A percentile compares a stretch with the other conserved stretches of the same genome.
Conservation (phyloP, 1,140 invertebrate species). For the Hormaphis cornu region DNA sequence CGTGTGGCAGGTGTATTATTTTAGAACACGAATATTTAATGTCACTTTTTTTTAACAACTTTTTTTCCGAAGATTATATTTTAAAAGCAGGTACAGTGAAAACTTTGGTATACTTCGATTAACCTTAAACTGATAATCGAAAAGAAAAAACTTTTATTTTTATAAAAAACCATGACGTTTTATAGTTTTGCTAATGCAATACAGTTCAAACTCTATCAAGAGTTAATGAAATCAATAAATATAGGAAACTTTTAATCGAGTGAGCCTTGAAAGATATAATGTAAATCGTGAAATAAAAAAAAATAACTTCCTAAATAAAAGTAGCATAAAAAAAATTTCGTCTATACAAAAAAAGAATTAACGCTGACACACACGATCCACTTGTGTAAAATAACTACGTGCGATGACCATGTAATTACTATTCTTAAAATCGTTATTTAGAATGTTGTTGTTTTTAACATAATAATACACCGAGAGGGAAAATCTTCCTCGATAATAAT, state of each 20-base stretch:
- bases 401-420: too few relatives aligned
- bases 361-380: not conserved
- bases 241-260: not conserved
- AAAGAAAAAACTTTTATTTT: slow-evolving; percentile 2
- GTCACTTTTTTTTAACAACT: too few relatives aligned
- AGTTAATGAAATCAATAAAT: not conserved
- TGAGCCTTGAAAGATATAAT: not conserved
- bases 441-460: too few relatives aligned
- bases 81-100: too few relatives aligned
- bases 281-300: not conserved
- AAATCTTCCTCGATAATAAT: too few relatives aligned
- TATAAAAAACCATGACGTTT: not conserved
- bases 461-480: too few relatives aligned
- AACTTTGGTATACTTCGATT: too few relatives aligned
- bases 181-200: not conserved
- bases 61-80: too few relatives aligned
- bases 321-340: not conserved
- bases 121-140: too few relatives aligned
- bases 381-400: not conserved
- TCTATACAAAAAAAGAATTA: not conserved
- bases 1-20: too few relatives aligned
- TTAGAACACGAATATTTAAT: too few relatives aligned
- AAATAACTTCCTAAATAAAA: not conserved
- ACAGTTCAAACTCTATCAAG: not conserved
- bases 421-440: too few relatives aligned